A percentile compares a stretch with the other conserved stretches of the same genome.
phyloP scores from a whole-genome alignment of 2,888 invertebrate species.

The Amblyjoppa proteus region DNA sequence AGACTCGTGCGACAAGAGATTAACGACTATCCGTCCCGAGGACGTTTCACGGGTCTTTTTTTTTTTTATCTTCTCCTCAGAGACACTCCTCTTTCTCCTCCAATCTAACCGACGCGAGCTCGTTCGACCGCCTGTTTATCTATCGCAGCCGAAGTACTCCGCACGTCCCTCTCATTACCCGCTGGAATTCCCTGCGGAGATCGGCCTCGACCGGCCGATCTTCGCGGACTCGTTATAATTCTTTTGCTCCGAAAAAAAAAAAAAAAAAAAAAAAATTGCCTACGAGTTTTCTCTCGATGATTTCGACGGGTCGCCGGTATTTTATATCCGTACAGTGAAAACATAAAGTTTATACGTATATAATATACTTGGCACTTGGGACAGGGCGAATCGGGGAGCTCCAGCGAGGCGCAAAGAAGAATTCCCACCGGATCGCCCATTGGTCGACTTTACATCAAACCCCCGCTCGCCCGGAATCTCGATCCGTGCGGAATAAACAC shows the following conservation, averaged over 20 bases:
- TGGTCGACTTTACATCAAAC: conserved; percentile 48
- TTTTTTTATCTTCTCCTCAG: conserved; percentile 8
- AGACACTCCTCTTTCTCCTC: conserved; percentile 5
- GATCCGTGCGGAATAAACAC: conserved; percentile 54
- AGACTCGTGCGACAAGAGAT: conserved; percentile 55
- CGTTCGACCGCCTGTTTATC: conserved; percentile 47
- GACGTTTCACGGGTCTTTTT: conserved; percentile 17
- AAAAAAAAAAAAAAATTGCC: neutral
- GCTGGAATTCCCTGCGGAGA: conserved; percentile 7
- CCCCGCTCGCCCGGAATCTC: conserved; percentile 43
- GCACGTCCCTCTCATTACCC: conserved; percentile 18
- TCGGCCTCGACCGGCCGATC: neutral
- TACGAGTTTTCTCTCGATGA: conserved; percentile 14
- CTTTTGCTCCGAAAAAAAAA: neutral
- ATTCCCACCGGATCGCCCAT: conserved; percentile 43
- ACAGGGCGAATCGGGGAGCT: conserved; percentile 7
- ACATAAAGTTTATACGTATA: conserved; percentile 10
- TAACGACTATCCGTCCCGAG: conserved; percentile 64
- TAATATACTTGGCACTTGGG: neutral
- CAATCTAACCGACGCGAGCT: conserved; percentile 5
- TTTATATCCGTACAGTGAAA: neutral
- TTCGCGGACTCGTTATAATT: conserved; percentile 24
- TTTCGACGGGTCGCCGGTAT: neutral
- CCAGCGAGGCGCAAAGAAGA: conserved; percentile 12
- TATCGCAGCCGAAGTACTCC: conserved; percentile 39